Evolutionary conservation across 1,140 invertebrate species (phyloP), one percentile per base, ranked within the genome.

Genomic region (Acyrthosiphon pisum): DNA sequence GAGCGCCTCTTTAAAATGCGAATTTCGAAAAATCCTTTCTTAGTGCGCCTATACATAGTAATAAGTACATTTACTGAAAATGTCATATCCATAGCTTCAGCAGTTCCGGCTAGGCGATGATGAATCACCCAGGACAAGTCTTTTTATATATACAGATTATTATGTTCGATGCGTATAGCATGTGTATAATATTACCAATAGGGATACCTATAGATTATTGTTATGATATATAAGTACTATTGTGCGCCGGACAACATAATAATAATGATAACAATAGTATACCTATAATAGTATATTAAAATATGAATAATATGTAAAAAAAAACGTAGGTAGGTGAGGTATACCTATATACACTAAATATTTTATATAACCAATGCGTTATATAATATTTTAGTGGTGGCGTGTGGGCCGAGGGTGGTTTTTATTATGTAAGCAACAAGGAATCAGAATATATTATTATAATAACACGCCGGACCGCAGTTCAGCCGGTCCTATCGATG

Each of bases 341-440:
- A 41, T 41, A 76, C 60, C 60, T 41, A 41, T 48, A 48, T 9
- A 76, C 60, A 76, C 60, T 76, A n/a, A 76, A 18, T 60, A 60
- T 60, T 60, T 60, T 60, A 60, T 30, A 18, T 76, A n/a, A 76
- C 60, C 0, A n/a, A n/a, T 76, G 14, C 14, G 30, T n/a, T 35
- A 6, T 76, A 76, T 76, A 76, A 76, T 76, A 76, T 6, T n/a
- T n/a, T 83, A 8, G 20, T 81, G 35, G 22, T 7, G 1, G n/a
- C 35, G n/a, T 76, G n/a, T 37, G 35, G 84, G 14, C 26, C 30
- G 44, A 86, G 84, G 84, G 84, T 86, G 84, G n/a, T 86, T 86
- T 86, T 46, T 86, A 46, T 46, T 46, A 86, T 86, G 84, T 86
- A 86, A 86, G 46, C 84, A 46, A 18, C 60, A 26, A 86, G 84